These are phyloP conservation scores for Toxonevra muliebris DNA, from an alignment of 2,888 invertebrate genomes.

Conservation along the genomic window DNA sequence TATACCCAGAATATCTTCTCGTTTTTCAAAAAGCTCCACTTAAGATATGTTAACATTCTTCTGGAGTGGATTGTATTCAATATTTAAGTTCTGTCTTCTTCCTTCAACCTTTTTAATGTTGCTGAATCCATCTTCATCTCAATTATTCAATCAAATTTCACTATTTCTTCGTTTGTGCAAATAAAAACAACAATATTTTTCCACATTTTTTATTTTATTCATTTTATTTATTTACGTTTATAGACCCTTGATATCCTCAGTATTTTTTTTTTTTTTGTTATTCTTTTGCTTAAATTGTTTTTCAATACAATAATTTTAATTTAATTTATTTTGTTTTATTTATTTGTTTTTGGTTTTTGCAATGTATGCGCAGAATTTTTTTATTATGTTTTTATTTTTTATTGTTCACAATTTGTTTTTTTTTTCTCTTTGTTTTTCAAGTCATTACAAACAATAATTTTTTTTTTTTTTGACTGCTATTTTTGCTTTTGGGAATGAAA, in stretches of 20 bases:
- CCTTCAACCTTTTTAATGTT: no score
- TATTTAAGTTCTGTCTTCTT: no score
- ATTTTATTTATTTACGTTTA: conserved; percentile 62
- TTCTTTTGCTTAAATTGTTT: conserved; percentile 20
- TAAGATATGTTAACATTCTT: no score
- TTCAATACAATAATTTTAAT: conserved; percentile 23
- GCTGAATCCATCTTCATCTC: no score
- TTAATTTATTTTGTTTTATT: conserved; percentile 27
- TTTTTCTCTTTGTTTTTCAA: conserved; percentile 37
- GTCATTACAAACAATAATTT: conserved; percentile 43
- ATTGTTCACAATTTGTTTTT: conserved; percentile 14
- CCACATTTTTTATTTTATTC: conserved; percentile 56
- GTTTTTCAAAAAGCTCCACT: no score
- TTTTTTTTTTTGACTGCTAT: conserved; percentile 11
- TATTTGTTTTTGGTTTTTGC: conserved; percentile 15
- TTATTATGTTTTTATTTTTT: conserved; percentile 17
- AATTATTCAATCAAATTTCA: no score
- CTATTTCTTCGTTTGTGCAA: no score
- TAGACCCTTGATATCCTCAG: conserved; percentile 66
- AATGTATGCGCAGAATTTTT: conserved; percentile 18
- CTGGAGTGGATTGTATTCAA: no score
- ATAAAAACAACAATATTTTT: conserved; percentile 26
- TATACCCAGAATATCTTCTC: no score
- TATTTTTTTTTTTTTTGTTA: conserved; percentile 47
- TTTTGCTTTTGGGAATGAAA: conserved; percentile 1